Evolutionary conservation across 1,140 invertebrate genomes (phyloP), one percentile per base, ranked within the genome.

Genomic region (Ptiloglossa arizonensis): DNA sequence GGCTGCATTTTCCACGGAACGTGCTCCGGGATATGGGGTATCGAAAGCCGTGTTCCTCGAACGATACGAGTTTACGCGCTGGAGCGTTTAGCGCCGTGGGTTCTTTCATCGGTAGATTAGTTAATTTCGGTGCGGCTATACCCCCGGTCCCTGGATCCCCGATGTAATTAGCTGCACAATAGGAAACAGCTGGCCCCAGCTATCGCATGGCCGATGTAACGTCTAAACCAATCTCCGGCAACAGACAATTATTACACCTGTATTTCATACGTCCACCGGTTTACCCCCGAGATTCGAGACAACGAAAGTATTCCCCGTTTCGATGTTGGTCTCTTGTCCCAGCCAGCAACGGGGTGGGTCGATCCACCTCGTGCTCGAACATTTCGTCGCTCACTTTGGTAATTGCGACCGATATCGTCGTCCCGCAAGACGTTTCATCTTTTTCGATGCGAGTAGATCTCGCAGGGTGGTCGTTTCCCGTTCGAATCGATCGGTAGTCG

Each of bases 141-240:
- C 64, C 56, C 22, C 27, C 27, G 62, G 80, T 88, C 87, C 87
- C 87, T 24, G 77, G 59, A 86, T 89, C 86, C 88, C 88, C 68
- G 85, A 87, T 77, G 88, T 89, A 89, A 89, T 89, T 89, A 89
- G 88, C 83, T 73, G 81, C 79, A 89, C 87, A 89, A 89, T 89
- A 88, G 88, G 87, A 88, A 89, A 86, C 87, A 87, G 79, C 83
- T 78, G 71, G 71, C 80, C 81, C 80, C 57, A n/a, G n/a, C 87
- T 86, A 87, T 89, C 86, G 77, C 72, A 67, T 73, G 48, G 78
- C 46, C 74, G 64, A 75, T 85, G 83, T 86, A 81, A 88, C 76
- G 80, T 87, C 80, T 80, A 86, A 86, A 83, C 88, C 85, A 88
- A 89, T 89, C 87, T 88, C 68, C 79, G 56, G 24, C 77, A 77